phyloP scores from a whole-genome alignment of 2,888 invertebrate genomes.

The Euzophera pinguis region DNA sequence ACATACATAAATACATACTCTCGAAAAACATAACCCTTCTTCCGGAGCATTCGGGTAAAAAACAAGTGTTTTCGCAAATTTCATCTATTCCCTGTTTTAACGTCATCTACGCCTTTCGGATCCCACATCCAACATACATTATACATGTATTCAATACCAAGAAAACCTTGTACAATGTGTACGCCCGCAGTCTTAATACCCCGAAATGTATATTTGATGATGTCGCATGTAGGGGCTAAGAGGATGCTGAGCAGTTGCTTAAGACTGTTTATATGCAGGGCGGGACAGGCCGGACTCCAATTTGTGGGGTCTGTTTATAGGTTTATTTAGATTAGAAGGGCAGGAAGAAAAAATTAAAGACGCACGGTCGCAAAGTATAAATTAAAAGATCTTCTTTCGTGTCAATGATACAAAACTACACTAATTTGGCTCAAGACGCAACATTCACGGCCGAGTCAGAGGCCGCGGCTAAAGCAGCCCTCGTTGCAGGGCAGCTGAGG shows the following conservation, averaged over 20 bases:
- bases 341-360: background rate
- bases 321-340: slow-evolving; percentile 33
- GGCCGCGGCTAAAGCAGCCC: too few species aligned
- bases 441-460: too few species aligned
- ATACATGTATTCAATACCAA: background rate
- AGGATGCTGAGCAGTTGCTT: slow-evolving; percentile 46
- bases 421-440: too few species aligned
- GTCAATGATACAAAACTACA: too few species aligned
- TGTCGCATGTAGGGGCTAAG: slow-evolving; percentile 38
- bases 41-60: too few species aligned
- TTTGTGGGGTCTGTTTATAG: slow-evolving; percentile 37
- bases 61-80: too few species aligned
- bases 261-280: slow-evolving; percentile 54
- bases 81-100: too few species aligned
- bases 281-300: slow-evolving; percentile 33
- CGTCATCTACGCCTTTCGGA: too few species aligned
- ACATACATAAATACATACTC: too few species aligned
- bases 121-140: background rate
- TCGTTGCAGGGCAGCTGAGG: too few species aligned
- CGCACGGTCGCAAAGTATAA: background rate
- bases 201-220: slow-evolving; percentile 73
- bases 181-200: slow-evolving; percentile 49
- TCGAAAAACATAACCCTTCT: too few species aligned
- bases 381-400: background rate
- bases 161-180: slow-evolving; percentile 28